Evolutionary conservation across 2,113 vertebrate genomes (phyloP).

Genomic region (Delphinapterus leucas): DNA sequence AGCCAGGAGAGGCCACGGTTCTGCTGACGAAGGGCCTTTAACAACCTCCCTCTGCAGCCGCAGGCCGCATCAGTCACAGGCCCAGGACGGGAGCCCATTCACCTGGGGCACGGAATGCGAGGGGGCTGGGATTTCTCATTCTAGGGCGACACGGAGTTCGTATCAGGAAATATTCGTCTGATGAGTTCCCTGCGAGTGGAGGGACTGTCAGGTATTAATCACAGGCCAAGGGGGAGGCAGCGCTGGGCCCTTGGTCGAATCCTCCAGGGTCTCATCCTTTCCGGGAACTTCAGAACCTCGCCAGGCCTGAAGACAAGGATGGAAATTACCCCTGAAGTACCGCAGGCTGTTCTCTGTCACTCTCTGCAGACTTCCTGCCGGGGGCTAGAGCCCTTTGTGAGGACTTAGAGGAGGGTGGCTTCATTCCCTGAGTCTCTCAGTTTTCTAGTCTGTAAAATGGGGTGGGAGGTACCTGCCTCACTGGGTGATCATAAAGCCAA

Average conservation of each 20-base stretch:
- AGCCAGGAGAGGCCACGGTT: neutral
- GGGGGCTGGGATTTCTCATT: slow-evolving; percentile 68
- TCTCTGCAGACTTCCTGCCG: neutral
- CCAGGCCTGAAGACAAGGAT: slow-evolving; percentile 23
- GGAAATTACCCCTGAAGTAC: slow-evolving; percentile 55
- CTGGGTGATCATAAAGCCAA: neutral
- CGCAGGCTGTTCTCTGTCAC: neutral
- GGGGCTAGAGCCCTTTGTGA: neutral
- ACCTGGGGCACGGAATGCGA: neutral
- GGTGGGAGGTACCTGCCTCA: neutral
- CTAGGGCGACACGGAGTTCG: slow-evolving; percentile 39
- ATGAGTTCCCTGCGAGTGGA: slow-evolving; percentile 54
- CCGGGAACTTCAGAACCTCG: slow-evolving; percentile 48
- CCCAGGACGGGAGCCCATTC: slow-evolving; percentile 27
- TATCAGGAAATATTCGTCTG: slow-evolving; percentile 64
- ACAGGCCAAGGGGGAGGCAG: neutral
- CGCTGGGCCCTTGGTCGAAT: neutral
- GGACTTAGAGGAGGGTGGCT: neutral
- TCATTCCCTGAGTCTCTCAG: neutral
- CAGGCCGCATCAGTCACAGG: neutral
- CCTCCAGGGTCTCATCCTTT: slow-evolving; percentile 61
- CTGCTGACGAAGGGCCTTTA: slow-evolving; percentile 65
- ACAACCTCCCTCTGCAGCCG: slow-evolving; percentile 30
- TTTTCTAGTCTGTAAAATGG: neutral
- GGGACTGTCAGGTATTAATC: slow-evolving; percentile 50